phyloP scores from a whole-genome alignment of 2,888 invertebrate species.

The Pollenia griseotomentosa region DNA sequence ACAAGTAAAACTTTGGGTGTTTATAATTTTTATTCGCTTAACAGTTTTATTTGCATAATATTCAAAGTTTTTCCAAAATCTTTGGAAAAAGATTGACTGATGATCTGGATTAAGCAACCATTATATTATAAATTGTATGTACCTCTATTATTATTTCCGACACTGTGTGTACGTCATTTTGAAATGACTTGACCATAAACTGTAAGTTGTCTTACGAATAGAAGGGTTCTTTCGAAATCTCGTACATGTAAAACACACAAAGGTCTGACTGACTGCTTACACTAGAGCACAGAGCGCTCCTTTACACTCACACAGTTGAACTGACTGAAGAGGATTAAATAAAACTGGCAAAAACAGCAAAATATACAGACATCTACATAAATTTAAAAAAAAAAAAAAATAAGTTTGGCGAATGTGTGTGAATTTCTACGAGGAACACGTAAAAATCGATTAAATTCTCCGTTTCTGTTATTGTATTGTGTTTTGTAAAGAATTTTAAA shows the following conservation, averaged over 20 bases:
- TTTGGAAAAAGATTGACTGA: too few relatives aligned
- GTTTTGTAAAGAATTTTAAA: slow-evolving; percentile 22
- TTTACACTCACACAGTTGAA: slow-evolving; percentile 9
- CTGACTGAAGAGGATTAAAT: slow-evolving; percentile 44
- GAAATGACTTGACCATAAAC: slow-evolving; percentile 42
- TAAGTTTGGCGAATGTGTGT: not conserved
- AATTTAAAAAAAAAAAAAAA: not conserved
- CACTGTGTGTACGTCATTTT: slow-evolving; percentile 1
- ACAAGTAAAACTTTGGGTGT: too few relatives aligned
- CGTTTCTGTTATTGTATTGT: slow-evolving; percentile 17
- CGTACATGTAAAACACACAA: slow-evolving; percentile 5
- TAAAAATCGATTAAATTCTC: slow-evolving; percentile 60
- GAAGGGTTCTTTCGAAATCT: slow-evolving; percentile 32
- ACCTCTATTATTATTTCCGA: too few relatives aligned
- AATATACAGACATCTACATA: slow-evolving; percentile 3
- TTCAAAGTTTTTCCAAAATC: too few relatives aligned
- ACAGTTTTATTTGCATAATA: too few relatives aligned
- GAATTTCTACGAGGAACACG: not conserved
- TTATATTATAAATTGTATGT: not conserved
- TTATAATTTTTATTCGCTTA: too few relatives aligned
- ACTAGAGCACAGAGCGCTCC: slow-evolving; percentile 1
- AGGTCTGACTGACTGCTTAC: slow-evolving; percentile 6
- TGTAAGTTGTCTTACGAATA: slow-evolving; percentile 10
- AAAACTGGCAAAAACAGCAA: slow-evolving; percentile 36
- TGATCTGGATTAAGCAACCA: too few relatives aligned